Conservation (phyloP, 2,113 vertebrate species). For the Petroica traversi region DNA sequence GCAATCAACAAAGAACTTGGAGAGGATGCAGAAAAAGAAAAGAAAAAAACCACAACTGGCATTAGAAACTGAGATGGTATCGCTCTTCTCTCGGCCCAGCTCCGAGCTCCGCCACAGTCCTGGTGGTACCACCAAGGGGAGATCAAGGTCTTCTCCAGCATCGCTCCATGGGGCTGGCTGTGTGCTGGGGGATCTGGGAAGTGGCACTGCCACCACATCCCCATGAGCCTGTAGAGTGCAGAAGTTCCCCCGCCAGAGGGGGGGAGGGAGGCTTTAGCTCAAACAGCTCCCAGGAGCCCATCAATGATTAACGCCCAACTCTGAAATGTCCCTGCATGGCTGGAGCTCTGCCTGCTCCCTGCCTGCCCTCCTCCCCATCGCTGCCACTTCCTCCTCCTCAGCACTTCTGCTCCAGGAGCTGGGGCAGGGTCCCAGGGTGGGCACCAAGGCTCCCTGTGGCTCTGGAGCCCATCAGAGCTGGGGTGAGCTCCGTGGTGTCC, state of each 20-base stretch:
- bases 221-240: fast-evolving
- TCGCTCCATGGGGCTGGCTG: fast-evolving
- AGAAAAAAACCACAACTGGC: background rate
- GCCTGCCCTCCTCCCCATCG: background rate
- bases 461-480: background rate
- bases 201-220: background rate
- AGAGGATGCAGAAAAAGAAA: background rate
- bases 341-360: background rate
- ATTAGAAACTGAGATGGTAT: background rate
- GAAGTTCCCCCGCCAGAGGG: fast-evolving
- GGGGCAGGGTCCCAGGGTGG: background rate
- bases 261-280: background rate
- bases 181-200: background rate
- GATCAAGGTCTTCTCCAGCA: background rate
- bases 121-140: background rate
- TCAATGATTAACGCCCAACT: background rate
- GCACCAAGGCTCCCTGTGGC: background rate
- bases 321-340: background rate
- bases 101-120: background rate
- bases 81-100: background rate
- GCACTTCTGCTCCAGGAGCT: background rate
- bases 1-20: constrained; percentile 8
- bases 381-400: background rate
- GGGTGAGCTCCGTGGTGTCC: fast-evolving
- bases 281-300: background rate